A percentile compares a stretch with the other conserved stretches of the same genome.
These are phyloP conservation scores for Gavia stellata DNA, from an alignment of 2,113 vertebrate genomes.

Conservation along the genomic window DNA sequence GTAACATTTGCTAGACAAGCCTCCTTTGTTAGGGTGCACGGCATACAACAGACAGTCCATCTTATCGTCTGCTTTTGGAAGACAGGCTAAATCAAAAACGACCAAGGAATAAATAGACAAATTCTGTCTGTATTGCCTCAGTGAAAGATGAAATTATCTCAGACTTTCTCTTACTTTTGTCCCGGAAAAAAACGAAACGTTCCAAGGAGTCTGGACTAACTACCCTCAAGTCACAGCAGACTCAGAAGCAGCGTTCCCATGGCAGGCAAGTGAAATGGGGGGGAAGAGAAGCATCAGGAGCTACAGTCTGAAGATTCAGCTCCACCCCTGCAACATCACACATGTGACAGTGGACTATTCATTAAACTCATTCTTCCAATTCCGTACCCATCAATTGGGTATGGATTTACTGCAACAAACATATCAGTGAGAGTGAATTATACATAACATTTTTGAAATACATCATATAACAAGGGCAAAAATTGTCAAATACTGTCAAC, in stretches of 20 bases:
- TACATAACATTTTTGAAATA: not conserved
- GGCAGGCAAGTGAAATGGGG: rapidly evolving
- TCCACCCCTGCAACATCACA: not conserved
- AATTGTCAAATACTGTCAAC: not conserved
- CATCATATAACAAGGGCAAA: not conserved
- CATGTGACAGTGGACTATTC: not conserved
- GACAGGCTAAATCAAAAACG: not conserved
- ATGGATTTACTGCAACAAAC: not conserved
- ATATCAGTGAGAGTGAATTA: not conserved
- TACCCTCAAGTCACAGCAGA: not conserved
- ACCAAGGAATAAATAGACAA: not conserved
- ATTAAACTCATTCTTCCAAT: not conserved
- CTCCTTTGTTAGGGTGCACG: not conserved
- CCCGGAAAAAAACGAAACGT: not conserved
- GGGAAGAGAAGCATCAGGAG: not conserved
- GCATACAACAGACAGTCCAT: not conserved
- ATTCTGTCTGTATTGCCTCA: not conserved
- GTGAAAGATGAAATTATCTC: not conserved
- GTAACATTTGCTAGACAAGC: not conserved
- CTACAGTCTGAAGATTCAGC: not conserved
- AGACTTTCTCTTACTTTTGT: not conserved
- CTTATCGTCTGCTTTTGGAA: not conserved
- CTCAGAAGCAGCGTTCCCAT: not conserved
- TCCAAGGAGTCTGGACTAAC: not conserved
- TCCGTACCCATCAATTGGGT: not conserved